Evolutionary conservation across 2,797 vertebrate genomes (phyloP).

Genomic region (Pempheris klunzingeri): DNA sequence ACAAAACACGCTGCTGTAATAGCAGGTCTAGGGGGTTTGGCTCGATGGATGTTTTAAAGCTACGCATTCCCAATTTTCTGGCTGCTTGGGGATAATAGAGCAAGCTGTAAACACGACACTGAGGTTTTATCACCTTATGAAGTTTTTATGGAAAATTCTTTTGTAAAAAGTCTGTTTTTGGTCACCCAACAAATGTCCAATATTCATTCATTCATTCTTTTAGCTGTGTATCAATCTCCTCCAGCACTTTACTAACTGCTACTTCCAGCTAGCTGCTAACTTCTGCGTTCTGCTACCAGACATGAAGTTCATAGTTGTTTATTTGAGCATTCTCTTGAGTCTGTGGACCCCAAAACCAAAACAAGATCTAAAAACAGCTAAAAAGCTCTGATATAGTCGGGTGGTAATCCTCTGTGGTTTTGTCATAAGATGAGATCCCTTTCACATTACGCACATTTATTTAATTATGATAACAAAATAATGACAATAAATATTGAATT

Average conservation of each 20-base stretch:
- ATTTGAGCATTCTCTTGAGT: neutral
- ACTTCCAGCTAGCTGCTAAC: neutral
- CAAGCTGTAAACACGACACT: neutral
- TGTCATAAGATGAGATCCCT: neutral
- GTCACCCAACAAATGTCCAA: neutral
- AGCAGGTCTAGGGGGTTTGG: neutral
- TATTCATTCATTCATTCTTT: neutral
- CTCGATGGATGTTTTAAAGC: neutral
- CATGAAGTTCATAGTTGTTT: neutral
- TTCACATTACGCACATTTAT: neutral
- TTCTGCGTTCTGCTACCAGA: too few relatives aligned
- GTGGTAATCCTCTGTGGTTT: neutral
- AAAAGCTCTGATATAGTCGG: neutral
- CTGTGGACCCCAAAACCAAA: neutral
- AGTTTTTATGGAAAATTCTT: constrained; percentile 1
- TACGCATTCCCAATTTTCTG: neutral
- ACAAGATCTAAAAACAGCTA: neutral
- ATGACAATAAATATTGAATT: neutral
- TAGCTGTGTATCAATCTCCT: neutral
- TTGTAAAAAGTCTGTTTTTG: neutral
- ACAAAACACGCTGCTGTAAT: too few relatives aligned
- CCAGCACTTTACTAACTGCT: neutral
- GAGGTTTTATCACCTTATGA: constrained; percentile 14
- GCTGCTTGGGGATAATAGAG: neutral
- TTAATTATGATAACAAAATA: too few relatives aligned